Evolutionary conservation across 2,797 vertebrate species (phyloP), one percentile per base, ranked within the genome.

Genomic region (Sarcophilus harrisii): DNA sequence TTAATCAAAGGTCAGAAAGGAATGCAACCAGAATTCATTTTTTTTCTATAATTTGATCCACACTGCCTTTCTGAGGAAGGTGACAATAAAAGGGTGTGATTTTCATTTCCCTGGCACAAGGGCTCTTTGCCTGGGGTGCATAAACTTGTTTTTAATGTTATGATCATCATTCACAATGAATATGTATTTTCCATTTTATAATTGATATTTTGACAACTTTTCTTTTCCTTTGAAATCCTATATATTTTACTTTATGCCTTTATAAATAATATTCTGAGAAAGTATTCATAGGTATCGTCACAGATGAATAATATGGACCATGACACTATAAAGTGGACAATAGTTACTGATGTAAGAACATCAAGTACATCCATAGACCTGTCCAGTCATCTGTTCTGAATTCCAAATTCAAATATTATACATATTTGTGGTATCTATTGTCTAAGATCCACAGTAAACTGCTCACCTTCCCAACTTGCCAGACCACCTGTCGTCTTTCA

Each of bases 81-180:
- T 27, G 73, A 81, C 8, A 8, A 45, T 27, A 81, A 11, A 81
- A 73, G 18, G 8, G n/a, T 45, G 21, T 24, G 4, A 6, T 81
- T 45, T 81, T 2, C 45, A 2, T 45, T 81, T 45, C 38, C 9
- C n/a, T 45, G 27, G 21, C 3, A 1, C 18, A 73, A 73, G 16
- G 6, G n/a, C 3, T 45, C 3, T 81, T 81, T 3, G 3, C 21
- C 8, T 27, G 2, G 9, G 9, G 9, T 81, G 0, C 29, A 8
- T 45, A 30, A 81, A 27, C 38, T 45, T 81, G 38, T 81, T 81
- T 81, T 45, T 81, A 81, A 27, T 11, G 24, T 81, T 81, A 9
- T 24, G 18, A 81, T 45, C 21, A 11, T 81, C 45, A 38, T 45
- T 81, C 73, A 45, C 3, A 45, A 45, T 81, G 73, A 81, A 45